These are phyloP conservation scores for Philereme vetulata DNA, from an alignment of 2,888 invertebrate genomes.

Conservation along the genomic window DNA sequence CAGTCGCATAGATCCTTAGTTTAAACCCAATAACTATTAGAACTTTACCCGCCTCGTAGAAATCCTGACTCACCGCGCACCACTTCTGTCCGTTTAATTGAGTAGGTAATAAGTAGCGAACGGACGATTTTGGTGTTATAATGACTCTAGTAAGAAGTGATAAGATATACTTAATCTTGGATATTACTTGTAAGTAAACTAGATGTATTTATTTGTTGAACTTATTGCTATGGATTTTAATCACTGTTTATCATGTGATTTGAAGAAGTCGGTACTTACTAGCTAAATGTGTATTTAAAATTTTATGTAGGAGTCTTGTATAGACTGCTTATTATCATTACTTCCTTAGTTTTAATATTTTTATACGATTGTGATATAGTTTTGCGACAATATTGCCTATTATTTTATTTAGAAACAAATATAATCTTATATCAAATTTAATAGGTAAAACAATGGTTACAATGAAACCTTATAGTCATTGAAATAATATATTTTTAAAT, in stretches of 20 bases:
- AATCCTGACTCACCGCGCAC: conserved; percentile 33
- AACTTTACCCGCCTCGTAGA: conserved; percentile 30
- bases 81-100: not conserved
- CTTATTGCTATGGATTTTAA: too few species aligned
- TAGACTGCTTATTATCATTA: too few species aligned
- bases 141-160: too few species aligned
- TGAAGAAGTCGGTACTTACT: too few species aligned
- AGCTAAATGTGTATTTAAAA: too few species aligned
- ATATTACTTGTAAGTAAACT: too few species aligned
- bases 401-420: not conserved
- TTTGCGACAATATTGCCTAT: conserved; percentile 8
- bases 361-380: conserved; percentile 5
- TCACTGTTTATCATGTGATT: too few species aligned
- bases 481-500: not conserved
- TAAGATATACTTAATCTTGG: too few species aligned
- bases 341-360: conserved; percentile 4
- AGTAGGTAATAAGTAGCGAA: not conserved
- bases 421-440: not conserved
- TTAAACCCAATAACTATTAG: not conserved
- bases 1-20: not conserved
- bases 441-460: not conserved
- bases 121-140: not conserved
- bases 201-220: too few species aligned
- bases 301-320: too few species aligned
- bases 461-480: not conserved